These are phyloP conservation scores for Mus caroli DNA, from an alignment of 2,797 vertebrate species.

Conservation along the genomic window DNA sequence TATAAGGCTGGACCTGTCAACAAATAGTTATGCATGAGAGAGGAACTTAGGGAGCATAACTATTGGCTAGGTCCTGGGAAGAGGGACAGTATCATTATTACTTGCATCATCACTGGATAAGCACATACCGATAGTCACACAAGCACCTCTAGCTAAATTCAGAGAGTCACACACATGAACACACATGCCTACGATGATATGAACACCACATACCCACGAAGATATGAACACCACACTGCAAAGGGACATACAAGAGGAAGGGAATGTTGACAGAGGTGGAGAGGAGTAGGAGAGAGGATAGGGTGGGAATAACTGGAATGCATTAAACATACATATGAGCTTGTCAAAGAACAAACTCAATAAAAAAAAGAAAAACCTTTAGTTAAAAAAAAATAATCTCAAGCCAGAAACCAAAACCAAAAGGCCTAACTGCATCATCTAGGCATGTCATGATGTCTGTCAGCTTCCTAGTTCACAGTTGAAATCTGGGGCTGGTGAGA, in stretches of 20 bases:
- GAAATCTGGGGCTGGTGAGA: neutral
- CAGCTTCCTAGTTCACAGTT: neutral
- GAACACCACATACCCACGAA: neutral
- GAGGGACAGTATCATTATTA: neutral
- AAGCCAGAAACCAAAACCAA: neutral
- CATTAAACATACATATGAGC: neutral
- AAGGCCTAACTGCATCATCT: neutral
- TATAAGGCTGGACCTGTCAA: neutral
- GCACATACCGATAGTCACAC: neutral
- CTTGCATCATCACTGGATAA: too few species aligned
- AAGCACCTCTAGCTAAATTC: neutral
- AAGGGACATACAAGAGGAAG: neutral
- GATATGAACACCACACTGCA: neutral
- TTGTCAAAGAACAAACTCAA: neutral
- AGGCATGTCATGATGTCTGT: neutral
- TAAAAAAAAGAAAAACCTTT: neutral
- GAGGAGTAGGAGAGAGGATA: neutral
- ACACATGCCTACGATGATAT: neutral
- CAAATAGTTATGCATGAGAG: neutral
- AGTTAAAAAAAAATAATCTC: neutral
- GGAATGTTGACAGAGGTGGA: neutral
- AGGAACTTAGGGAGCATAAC: neutral
- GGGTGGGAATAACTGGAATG: neutral
- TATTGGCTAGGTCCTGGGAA: neutral
- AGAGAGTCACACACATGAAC: neutral